Evolutionary conservation across 2,113 vertebrate species (phyloP), one percentile per base, ranked within the genome.

Genomic region (Microcebus jonahi): DNA sequence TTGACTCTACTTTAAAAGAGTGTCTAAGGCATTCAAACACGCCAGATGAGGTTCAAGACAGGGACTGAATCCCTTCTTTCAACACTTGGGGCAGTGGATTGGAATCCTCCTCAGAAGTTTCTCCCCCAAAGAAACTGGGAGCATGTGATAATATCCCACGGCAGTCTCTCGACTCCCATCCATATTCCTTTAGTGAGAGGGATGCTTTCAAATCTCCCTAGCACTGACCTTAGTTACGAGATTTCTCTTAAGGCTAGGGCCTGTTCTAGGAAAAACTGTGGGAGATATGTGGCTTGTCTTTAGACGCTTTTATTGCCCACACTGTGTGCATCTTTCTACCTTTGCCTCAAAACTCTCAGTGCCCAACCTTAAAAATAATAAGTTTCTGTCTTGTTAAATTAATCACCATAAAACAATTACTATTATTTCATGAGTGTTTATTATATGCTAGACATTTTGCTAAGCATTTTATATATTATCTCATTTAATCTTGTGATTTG

Each of bases 391-490:
- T 59, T 70, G 61, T 70, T 87, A 65, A 85, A 61, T 45, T 59
- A 71, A 59, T 77, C 20, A 77, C n/a, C 71, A 77, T 53, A 55
- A 82, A 95, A 48, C 8, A 87, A 36, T 17, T 63, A 0, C 18
- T 65, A 36, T 50, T 36, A 67, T 61, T 95, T 88, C 7, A 67
- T 86, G 55, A 95, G 14, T 83, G 27, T 63, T 73, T 93, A 77
- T 76, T 85, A 65, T 76, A 1, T 55, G 53, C 39, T 57, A 42
- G 55, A 76, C 27, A 77, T 75, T 95, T 94, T 75, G 63, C 34
- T 79, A 87, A 83, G 61, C 53, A 96, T 93, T 89, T 90, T 36
- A 39, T 50, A 50, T 71, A 42, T 94, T 17, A 79, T 86, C 31
- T 80, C 57, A 70, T 53, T 88, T 92, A 81, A 53, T 68, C 65